Percentiles rank a stretch among this genome's conserved stretches.
phyloP scores from a whole-genome alignment of 2,888 invertebrate species.

The Luffia ferchaultella region DNA sequence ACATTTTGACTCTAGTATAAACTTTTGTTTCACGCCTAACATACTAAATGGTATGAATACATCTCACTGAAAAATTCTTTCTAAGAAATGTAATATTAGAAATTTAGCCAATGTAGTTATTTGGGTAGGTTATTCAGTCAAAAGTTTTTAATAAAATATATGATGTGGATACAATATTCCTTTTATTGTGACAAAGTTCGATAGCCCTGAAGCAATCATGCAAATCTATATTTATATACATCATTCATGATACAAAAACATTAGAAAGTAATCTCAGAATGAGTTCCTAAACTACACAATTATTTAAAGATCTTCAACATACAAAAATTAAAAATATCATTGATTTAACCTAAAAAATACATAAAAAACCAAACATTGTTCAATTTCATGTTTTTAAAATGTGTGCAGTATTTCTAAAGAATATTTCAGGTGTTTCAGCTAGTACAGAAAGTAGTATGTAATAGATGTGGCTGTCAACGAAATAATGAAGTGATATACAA shows the following conservation, averaged over 20 bases:
- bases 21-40: too few species aligned
- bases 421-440: too few species aligned
- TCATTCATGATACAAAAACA: neutral
- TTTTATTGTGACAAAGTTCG: conserved; percentile 41
- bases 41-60: too few species aligned
- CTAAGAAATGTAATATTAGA: too few species aligned
- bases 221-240: conserved; percentile 28
- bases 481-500: too few species aligned
- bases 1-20: too few species aligned
- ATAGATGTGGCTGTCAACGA: too few species aligned
- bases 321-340: conserved; percentile 1
- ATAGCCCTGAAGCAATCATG: conserved; percentile 27
- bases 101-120: too few species aligned
- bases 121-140: too few species aligned
- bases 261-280: neutral
- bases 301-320: conserved; percentile 2
- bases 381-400: neutral
- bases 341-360: neutral
- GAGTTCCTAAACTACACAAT: conserved; percentile 1
- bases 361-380: conserved; percentile 4
- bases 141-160: conserved; percentile 32
- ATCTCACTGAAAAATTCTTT: too few species aligned
- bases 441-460: too few species aligned
- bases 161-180: conserved; percentile 19
- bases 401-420: neutral